Evolutionary conservation across 2,797 vertebrate species (phyloP).

Genomic region (Melanotaenia maccullochi): DNA sequence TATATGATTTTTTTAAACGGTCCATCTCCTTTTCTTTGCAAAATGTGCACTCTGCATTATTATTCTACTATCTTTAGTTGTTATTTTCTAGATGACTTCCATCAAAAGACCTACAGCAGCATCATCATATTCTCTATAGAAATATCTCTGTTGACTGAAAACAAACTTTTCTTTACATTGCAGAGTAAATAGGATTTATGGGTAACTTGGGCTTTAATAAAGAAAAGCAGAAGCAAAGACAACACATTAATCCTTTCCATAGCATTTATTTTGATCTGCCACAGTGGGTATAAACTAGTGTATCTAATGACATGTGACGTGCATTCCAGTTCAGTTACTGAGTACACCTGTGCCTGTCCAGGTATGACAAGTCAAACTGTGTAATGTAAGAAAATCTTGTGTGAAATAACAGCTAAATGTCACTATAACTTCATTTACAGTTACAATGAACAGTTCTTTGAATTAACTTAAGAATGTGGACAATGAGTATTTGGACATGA

Average conservation of each 20-base stretch:
- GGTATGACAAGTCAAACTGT: background rate
- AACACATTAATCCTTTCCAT: background rate
- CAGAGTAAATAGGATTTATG: background rate
- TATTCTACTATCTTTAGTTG: background rate
- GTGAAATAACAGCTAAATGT: background rate
- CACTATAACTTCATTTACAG: background rate
- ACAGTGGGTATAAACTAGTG: conserved; percentile 19
- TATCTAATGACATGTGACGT: conserved; percentile 20
- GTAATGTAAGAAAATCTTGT: background rate
- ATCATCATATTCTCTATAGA: conserved; percentile 12
- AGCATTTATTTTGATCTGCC: background rate
- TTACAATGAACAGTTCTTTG: background rate
- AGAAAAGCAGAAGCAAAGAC: background rate
- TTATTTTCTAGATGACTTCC: background rate
- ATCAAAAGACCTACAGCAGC: background rate
- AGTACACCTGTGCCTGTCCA: conserved; percentile 19
- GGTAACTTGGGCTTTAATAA: background rate
- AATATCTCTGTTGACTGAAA: conserved; percentile 5
- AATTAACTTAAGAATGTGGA: background rate
- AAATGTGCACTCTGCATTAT: background rate
- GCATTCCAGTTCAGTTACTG: conserved; percentile 6
- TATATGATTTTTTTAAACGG: background rate
- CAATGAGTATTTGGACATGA: background rate
- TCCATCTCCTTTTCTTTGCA: background rate
- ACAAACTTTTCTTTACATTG: background rate